These are phyloP conservation scores for Polyodon spathula DNA, from an alignment of 2,113 vertebrate genomes.

Conservation along the genomic window DNA sequence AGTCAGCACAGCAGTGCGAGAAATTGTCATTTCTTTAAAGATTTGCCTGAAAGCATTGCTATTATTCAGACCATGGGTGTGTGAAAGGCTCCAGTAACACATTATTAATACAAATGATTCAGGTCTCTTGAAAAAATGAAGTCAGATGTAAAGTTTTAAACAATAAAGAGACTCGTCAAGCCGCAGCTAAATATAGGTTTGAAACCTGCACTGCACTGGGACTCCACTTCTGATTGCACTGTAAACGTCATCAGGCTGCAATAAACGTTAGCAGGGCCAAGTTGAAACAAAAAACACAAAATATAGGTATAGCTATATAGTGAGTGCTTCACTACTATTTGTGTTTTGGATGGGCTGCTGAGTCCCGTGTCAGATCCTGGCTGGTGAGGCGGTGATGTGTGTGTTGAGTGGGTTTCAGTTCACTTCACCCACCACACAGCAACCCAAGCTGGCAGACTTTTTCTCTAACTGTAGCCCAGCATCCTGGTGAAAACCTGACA, in stretches of 20 bases:
- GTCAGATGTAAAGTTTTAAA: neutral
- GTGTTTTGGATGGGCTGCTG: no score
- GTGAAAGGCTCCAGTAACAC: neutral
- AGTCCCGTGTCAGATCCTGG: no score
- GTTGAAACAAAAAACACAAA: no score
- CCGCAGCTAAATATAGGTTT: neutral
- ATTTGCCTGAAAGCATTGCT: slow-evolving; percentile 1
- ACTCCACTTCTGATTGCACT: no score
- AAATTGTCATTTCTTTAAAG: slow-evolving; percentile 2
- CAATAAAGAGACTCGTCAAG: neutral
- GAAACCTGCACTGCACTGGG: neutral
- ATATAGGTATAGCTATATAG: no score
- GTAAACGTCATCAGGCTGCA: no score
- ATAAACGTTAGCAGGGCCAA: no score
- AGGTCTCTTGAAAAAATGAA: slow-evolving; percentile 6
- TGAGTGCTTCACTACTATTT: no score
- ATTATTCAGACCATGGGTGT: neutral
- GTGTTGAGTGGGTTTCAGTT: no score
- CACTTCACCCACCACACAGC: no score
- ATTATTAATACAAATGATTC: slow-evolving; percentile 7
- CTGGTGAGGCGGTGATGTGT: no score
- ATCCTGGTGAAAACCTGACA: slow-evolving; percentile 6
- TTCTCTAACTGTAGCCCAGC: neutral
- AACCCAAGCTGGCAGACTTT: no score
- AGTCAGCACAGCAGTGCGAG: neutral